Evolutionary conservation across 2,113 vertebrate species (phyloP), one percentile per base, ranked within the genome.

Genomic region (Ornithorhynchus anatinus): DNA sequence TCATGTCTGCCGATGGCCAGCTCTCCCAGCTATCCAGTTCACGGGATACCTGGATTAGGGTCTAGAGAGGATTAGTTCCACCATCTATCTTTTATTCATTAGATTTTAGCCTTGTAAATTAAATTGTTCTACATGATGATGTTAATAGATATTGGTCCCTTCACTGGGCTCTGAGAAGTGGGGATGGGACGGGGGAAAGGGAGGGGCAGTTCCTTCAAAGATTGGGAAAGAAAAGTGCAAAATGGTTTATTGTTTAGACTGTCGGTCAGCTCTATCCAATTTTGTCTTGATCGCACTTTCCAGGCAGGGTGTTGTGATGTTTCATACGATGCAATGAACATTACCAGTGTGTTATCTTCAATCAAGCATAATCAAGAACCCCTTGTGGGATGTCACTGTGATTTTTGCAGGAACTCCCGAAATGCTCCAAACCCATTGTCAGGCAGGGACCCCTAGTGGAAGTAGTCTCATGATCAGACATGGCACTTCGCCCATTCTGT

Each of bases 361-460:
- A 97, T 96, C 96, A 97, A 97, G 92, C 92, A 95, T 94, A 92
- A 93, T 94, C 92, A 91, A 93, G 88, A 94, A 90, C n/a, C n/a
- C 89, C 87, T 81, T 88, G 89, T 91, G 86, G 88, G n/a, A n/a
- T 19, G 82, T 81, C 82, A 76, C 76, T 87, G 78, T 67, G n/a
- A n/a, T n/a, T n/a, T n/a, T n/a, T n/a, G n/a, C n/a, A n/a, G n/a
- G n/a, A n/a, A n/a, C n/a, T n/a, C n/a, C n/a, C n/a, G n/a, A n/a
- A n/a, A n/a, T n/a, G n/a, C n/a, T n/a, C n/a, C n/a, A n/a, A n/a
- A n/a, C n/a, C n/a, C n/a, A n/a, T n/a, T n/a, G n/a, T n/a, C n/a
- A n/a, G n/a, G n/a, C n/a, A n/a, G n/a, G n/a, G n/a, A n/a, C n/a
- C n/a, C n/a, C n/a, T n/a, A n/a, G n/a, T n/a, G n/a, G n/a, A n/a